Evolutionary conservation across 2,888 invertebrate species (phyloP).

Genomic region (Mythimna vitellina): DNA sequence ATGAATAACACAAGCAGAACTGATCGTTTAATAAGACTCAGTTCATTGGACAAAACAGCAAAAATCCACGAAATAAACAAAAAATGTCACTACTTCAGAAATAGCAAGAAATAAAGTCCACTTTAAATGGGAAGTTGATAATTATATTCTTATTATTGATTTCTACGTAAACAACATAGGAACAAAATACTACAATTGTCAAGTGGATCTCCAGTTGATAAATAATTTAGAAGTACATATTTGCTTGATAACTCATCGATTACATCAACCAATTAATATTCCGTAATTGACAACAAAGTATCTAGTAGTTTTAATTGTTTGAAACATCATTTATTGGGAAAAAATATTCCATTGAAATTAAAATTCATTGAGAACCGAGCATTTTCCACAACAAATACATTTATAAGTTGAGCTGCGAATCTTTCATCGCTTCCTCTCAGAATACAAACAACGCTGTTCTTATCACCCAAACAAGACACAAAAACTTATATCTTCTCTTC

Average conservation of each 20-base stretch:
- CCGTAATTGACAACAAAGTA: conserved; percentile 17
- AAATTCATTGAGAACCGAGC: background rate
- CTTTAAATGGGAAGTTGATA: background rate
- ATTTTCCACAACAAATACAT: conserved; percentile 3
- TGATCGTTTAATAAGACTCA: conserved; percentile 12
- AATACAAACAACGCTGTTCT: background rate
- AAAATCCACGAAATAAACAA: conserved; percentile 4
- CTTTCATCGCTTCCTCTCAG: background rate
- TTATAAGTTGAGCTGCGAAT: background rate
- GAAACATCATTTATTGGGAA: background rate
- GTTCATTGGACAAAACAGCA: conserved; percentile 18
- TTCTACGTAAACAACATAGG: conserved; percentile 1
- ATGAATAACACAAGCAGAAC: conserved; percentile 42
- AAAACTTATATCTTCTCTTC: background rate
- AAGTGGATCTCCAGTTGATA: conserved; percentile 18
- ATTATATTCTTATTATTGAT: background rate
- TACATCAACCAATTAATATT: conserved; percentile 10
- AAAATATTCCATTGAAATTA: conserved; percentile 2
- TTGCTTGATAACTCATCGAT: conserved; percentile 10
- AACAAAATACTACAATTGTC: conserved; percentile 16
- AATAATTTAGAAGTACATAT: conserved; percentile 12
- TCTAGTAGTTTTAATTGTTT: background rate
- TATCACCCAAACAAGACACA: background rate
- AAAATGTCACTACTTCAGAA: background rate
- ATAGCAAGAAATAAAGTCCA: background rate